Percentiles rank a stretch among this genome's conserved stretches.
Evolutionary conservation across 2,797 vertebrate species (phyloP).

Genomic region (Dromococcyx pavoninus): DNA sequence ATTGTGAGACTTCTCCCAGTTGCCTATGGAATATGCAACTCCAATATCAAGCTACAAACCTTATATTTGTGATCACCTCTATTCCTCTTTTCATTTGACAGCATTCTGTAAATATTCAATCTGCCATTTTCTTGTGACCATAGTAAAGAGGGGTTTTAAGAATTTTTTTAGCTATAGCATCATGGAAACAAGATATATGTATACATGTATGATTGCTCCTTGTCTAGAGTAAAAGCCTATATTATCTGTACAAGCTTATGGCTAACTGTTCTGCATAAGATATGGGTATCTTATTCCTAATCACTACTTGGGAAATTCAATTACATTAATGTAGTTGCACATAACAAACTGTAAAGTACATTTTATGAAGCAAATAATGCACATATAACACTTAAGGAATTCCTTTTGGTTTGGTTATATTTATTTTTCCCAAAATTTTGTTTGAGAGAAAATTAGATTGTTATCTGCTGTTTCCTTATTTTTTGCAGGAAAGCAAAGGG

Average conservation of each 20-base stretch:
- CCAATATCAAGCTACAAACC: neutral
- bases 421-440: too few species aligned
- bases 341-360: too few species aligned
- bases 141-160: neutral
- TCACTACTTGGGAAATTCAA: constrained; percentile 28
- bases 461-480: too few species aligned
- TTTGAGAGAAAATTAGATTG: too few species aligned
- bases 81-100: neutral
- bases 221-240: neutral
- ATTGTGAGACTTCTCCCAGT: too few species aligned
- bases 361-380: too few species aligned
- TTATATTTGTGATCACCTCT: neutral
- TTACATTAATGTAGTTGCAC: too few species aligned
- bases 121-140: neutral
- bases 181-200: neutral
- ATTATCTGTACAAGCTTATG: constrained; percentile 27
- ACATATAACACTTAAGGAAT: too few species aligned
- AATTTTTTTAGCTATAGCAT: neutral
- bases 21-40: too few species aligned
- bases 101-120: neutral
- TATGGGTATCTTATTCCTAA: constrained; percentile 5
- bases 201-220: neutral
- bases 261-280: constrained; percentile 36
- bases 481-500: too few species aligned
- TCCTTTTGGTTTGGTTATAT: too few species aligned